Evolutionary conservation across 2,888 invertebrate species (phyloP).

Genomic region (Pseudococcus longispinus): DNA sequence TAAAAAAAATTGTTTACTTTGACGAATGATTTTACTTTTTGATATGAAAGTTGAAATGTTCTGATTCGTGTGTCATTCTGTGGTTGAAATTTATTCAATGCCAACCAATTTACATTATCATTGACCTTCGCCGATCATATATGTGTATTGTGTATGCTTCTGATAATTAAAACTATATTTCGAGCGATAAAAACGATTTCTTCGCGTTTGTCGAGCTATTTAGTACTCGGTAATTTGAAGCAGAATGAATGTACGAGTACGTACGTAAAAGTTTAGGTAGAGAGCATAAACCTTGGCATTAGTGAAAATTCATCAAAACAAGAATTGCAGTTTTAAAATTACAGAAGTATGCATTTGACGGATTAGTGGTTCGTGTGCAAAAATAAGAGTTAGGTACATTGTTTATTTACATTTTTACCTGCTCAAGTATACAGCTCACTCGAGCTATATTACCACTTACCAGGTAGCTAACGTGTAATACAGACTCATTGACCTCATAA

Average conservation of each 20-base stretch:
- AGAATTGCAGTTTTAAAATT: background rate
- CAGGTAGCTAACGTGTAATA: background rate
- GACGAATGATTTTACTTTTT: background rate
- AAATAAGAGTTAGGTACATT: background rate
- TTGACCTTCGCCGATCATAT: background rate
- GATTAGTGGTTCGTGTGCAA: background rate
- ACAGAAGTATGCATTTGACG: background rate
- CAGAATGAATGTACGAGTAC: background rate
- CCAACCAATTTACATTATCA: background rate
- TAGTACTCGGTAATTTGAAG: background rate
- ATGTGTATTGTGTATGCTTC: background rate
- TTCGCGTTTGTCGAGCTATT: background rate
- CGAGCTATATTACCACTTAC: background rate
- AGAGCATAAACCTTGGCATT: background rate
- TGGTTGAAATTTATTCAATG: background rate
- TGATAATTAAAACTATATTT: background rate
- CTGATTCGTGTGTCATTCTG: background rate
- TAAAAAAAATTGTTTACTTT: background rate
- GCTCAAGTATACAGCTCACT: background rate
- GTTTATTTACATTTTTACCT: background rate
- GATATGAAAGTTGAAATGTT: background rate
- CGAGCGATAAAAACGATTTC: background rate
- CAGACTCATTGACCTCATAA: constrained; percentile 12
- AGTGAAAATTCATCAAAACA: background rate
- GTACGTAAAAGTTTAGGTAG: background rate